A percentile compares a stretch with the other conserved stretches of the same genome.
Conservation (phyloP, 2,888 invertebrate genomes). For the Catocala nupta region DNA sequence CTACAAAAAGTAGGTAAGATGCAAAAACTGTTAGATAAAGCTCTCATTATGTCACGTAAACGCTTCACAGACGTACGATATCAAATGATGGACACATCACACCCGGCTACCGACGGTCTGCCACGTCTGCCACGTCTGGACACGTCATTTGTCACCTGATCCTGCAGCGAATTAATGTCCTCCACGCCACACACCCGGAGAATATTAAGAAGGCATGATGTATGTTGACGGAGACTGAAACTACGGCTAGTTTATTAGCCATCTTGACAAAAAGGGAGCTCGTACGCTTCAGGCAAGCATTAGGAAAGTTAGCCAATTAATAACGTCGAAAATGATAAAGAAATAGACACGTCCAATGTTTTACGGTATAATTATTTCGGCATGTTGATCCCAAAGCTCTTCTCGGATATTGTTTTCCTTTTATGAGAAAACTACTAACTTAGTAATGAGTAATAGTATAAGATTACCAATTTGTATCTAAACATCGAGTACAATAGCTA, state of each 20-base stretch:
- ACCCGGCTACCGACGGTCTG: constrained; percentile 1
- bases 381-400: no score
- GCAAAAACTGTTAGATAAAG: background rate
- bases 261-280: background rate
- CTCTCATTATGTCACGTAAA: background rate
- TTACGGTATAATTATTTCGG: no score
- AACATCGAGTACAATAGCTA: no score
- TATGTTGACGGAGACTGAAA: constrained; percentile 6
- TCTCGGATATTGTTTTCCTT: no score
- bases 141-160: constrained; percentile 15
- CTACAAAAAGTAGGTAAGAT: background rate
- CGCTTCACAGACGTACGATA: background rate
- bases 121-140: no score
- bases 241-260: background rate
- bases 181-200: background rate
- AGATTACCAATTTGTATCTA: no score
- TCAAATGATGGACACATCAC: constrained; percentile 7
- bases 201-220: constrained; percentile 14
- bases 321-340: no score
- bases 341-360: no score
- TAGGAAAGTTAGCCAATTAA: no score
- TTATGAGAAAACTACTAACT: no score
- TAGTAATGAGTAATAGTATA: no score
- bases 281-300: constrained; percentile 1
- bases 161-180: constrained; percentile 12